A percentile compares a stretch with the other conserved stretches of the same genome.
Conservation (phyloP, 2,113 vertebrate species). For the Brachirus orientalis region DNA sequence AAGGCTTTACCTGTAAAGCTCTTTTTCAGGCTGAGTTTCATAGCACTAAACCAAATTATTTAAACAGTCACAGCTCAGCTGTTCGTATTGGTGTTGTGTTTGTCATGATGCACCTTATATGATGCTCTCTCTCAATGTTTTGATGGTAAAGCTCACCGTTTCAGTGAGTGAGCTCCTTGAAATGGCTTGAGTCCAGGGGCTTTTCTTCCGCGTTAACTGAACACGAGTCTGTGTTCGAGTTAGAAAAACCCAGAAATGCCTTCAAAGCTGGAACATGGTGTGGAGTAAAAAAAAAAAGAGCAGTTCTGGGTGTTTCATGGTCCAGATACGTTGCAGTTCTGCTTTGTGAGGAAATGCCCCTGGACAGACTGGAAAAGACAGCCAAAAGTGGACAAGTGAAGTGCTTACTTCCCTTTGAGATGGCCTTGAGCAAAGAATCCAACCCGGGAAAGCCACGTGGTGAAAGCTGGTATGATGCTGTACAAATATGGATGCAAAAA, state of each 20-base stretch:
- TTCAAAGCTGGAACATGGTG: slow-evolving; percentile 28
- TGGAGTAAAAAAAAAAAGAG: neutral
- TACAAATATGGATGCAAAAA: too few relatives aligned
- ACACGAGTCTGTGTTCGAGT: too few relatives aligned
- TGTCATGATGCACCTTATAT: too few relatives aligned
- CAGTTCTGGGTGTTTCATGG: slow-evolving; percentile 14
- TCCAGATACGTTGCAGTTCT: neutral
- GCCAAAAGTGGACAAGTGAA: neutral
- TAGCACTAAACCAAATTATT: too few relatives aligned
- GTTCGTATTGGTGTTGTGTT: neutral
- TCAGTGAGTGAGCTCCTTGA: neutral
- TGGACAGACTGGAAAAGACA: neutral
- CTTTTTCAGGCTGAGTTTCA: too few relatives aligned
- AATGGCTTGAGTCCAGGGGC: neutral
- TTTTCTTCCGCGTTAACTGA: slow-evolving; percentile 15
- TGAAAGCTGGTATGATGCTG: too few relatives aligned
- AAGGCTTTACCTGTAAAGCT: too few relatives aligned
- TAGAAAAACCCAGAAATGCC: slow-evolving; percentile 28
- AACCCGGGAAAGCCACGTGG: neutral
- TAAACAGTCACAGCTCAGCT: neutral
- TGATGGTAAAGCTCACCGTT: neutral
- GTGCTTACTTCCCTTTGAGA: neutral
- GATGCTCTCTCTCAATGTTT: neutral
- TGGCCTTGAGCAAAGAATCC: slow-evolving; percentile 1
- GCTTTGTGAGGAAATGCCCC: neutral